A percentile compares a stretch with the other conserved stretches of the same genome.
Conservation (phyloP, 2,113 vertebrate species). For the Perccottus glenii region DNA sequence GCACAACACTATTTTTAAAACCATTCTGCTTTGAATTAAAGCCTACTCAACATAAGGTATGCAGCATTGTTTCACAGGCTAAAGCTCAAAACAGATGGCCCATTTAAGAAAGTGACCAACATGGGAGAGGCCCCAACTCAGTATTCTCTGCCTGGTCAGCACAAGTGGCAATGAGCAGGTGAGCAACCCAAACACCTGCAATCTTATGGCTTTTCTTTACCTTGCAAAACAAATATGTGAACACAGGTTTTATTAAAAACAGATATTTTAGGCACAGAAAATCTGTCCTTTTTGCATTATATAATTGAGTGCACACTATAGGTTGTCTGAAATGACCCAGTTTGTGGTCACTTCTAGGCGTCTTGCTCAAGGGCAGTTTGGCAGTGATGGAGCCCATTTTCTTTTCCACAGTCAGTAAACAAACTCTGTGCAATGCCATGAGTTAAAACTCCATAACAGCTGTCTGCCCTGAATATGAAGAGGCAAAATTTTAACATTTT, state of each 20-base stretch:
- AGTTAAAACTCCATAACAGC: slow-evolving; percentile 26
- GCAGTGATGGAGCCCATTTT: slow-evolving; percentile 30
- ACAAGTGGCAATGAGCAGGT: not conserved
- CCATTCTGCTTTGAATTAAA: not conserved
- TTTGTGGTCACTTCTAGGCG: slow-evolving; percentile 35
- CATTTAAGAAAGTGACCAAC: not conserved
- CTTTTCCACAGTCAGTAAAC: slow-evolving; percentile 29
- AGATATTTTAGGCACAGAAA: too few relatives aligned
- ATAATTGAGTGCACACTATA: not conserved
- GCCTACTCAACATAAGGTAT: not conserved
- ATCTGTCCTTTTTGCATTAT: not conserved
- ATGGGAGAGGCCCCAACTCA: not conserved
- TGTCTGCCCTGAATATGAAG: slow-evolving; percentile 3
- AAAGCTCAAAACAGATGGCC: not conserved
- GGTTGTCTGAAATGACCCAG: slow-evolving; percentile 34
- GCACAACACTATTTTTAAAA: slow-evolving; percentile 1
- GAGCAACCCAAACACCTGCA: not conserved
- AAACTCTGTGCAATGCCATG: slow-evolving; percentile 8
- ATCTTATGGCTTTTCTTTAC: not conserved
- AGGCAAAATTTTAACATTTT: not conserved
- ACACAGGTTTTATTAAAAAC: too few relatives aligned
- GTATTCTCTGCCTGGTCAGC: not conserved
- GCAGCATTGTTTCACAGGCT: not conserved
- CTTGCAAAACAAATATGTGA: not conserved
- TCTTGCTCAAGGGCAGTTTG: slow-evolving; percentile 48